These are phyloP conservation scores for Sander lucioperca DNA, from an alignment of 2,113 vertebrate species.

Conservation along the genomic window DNA sequence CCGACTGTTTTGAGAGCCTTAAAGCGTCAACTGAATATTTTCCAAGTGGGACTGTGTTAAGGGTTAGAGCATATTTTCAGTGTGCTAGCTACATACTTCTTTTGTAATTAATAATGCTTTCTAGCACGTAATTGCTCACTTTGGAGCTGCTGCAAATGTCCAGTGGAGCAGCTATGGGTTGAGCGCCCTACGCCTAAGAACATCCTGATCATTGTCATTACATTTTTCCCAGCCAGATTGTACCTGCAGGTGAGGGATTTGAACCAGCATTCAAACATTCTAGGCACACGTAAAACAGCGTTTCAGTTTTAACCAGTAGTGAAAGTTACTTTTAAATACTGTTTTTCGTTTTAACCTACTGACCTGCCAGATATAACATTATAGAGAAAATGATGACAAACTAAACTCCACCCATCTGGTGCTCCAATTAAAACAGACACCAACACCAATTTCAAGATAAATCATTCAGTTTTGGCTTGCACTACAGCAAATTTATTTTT, in stretches of 20 bases:
- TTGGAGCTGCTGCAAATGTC: not conserved
- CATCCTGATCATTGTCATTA: not conserved
- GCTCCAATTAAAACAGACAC: too few species aligned
- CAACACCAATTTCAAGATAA: too few species aligned
- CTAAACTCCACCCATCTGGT: too few species aligned
- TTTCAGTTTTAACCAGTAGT: too few species aligned
- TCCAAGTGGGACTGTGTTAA: slow-evolving; percentile 34
- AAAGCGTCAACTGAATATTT: not conserved
- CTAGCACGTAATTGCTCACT: not conserved
- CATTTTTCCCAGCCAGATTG: not conserved
- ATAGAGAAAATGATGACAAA: too few species aligned
- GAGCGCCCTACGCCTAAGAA: not conserved
- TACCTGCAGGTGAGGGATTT: not conserved
- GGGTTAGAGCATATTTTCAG: not conserved
- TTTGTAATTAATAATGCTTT: not conserved
- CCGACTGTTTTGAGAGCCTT: not conserved
- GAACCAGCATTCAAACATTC: not conserved
- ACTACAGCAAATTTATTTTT: too few species aligned
- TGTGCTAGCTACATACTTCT: too few species aligned
- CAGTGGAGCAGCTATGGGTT: not conserved
- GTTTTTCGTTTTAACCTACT: too few species aligned
- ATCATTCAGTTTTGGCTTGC: too few species aligned
- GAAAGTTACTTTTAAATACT: too few species aligned
- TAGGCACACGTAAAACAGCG: not conserved
- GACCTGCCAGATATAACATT: too few species aligned